These are phyloP conservation scores for Trichopria drosophilae DNA, from an alignment of 2,888 invertebrate species.

Conservation along the genomic window DNA sequence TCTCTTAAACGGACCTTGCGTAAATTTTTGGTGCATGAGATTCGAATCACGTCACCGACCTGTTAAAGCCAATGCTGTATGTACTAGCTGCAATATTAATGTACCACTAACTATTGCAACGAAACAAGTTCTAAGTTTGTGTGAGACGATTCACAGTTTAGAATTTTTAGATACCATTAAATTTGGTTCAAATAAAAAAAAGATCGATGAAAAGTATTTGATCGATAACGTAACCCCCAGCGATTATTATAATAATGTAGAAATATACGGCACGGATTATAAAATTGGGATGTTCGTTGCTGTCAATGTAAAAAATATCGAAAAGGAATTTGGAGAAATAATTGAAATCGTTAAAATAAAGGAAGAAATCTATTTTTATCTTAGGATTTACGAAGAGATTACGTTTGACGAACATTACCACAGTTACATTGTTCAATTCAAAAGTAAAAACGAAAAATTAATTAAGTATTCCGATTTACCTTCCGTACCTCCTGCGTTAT, in stretches of 20 bases:
- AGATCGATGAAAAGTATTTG: too few species aligned
- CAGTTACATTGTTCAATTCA: constrained; percentile 22
- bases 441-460: too few species aligned
- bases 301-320: constrained; percentile 14
- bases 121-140: constrained; percentile 20
- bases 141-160: constrained; percentile 6
- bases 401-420: too few species aligned
- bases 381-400: constrained; percentile 21
- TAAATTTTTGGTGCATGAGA: constrained; percentile 27
- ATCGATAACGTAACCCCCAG: too few species aligned
- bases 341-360: too few species aligned
- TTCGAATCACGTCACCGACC: constrained; percentile 26
- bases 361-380: constrained; percentile 15
- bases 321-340: too few species aligned
- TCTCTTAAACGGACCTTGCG: constrained; percentile 19
- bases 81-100: constrained; percentile 21
- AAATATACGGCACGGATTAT: constrained; percentile 22
- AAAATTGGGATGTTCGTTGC: constrained; percentile 21
- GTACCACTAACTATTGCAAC: constrained; percentile 24
- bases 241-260: constrained; percentile 9
- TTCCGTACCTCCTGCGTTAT: too few species aligned
- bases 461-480: too few species aligned
- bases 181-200: neutral
- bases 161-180: too few species aligned
- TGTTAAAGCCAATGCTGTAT: constrained; percentile 16